Percentiles rank a stretch among this genome's conserved stretches.
phyloP scores from a whole-genome alignment of 2,888 invertebrate genomes.

The Hypsopygia costalis region DNA sequence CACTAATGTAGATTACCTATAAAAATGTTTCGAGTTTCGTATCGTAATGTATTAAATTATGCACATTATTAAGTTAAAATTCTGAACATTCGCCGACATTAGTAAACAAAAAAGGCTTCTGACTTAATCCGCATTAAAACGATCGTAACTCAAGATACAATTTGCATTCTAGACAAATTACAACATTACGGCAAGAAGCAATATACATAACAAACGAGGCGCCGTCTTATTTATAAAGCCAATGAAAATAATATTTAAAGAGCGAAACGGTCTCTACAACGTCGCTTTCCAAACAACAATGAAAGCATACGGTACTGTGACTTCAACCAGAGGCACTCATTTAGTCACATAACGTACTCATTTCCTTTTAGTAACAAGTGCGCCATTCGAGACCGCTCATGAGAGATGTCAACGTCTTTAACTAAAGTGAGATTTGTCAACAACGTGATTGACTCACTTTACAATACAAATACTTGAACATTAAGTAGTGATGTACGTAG shows the following conservation, averaged over 20 bases:
- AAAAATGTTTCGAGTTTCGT: too few species aligned
- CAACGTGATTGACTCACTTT: slow-evolving; percentile 25
- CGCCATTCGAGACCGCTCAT: slow-evolving; percentile 14
- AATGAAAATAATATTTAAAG: slow-evolving; percentile 23
- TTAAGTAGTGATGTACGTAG: slow-evolving; percentile 15
- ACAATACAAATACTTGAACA: slow-evolving; percentile 25
- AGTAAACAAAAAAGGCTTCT: too few species aligned
- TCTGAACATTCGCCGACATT: too few species aligned
- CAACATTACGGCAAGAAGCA: not conserved
- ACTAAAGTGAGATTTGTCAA: slow-evolving; percentile 27
- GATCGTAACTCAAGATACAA: not conserved
- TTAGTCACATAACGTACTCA: slow-evolving; percentile 19
- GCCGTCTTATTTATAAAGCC: slow-evolving; percentile 17
- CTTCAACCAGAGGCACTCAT: slow-evolving; percentile 17
- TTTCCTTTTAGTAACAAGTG: slow-evolving; percentile 13
- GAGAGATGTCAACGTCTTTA: slow-evolving; percentile 26
- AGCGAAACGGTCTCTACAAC: slow-evolving; percentile 15
- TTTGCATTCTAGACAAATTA: slow-evolving; percentile 6
- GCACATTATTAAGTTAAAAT: too few species aligned
- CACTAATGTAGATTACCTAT: too few species aligned
- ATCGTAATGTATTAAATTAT: too few species aligned
- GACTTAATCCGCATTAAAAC: not conserved
- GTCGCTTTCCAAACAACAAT: slow-evolving; percentile 28
- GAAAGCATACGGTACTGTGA: slow-evolving; percentile 22
- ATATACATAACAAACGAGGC: slow-evolving; percentile 15